phyloP scores from a whole-genome alignment of 2,113 vertebrate genomes.

The Callionymus lyra region DNA sequence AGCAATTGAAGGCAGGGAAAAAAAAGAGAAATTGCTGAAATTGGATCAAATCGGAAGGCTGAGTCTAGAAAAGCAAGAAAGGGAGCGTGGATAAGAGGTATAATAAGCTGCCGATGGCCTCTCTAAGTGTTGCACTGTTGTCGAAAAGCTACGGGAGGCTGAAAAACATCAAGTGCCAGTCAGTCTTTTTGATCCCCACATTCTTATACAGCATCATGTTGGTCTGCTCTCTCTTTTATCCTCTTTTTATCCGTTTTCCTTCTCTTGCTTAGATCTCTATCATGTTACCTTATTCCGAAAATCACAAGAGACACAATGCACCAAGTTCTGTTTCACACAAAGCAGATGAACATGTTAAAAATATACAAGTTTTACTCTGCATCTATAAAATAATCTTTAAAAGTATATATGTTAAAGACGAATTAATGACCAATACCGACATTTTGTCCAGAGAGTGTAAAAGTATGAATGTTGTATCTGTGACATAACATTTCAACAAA shows the following conservation, averaged over 20 bases:
- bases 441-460: no score
- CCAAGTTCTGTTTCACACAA: conserved; percentile 7
- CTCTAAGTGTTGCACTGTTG: conserved; percentile 31
- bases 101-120: conserved; percentile 39
- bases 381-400: no score
- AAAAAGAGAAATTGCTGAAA: conserved; percentile 14
- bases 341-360: no score
- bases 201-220: conserved; percentile 33
- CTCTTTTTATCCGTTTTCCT: conserved; percentile 3
- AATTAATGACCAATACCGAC: no score
- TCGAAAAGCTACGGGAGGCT: conserved; percentile 19
- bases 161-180: conserved; percentile 28
- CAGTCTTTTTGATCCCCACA: conserved; percentile 29
- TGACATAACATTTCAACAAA: no score
- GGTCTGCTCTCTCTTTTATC: conserved; percentile 17
- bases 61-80: conserved; percentile 13
- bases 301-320: no score
- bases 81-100: conserved; percentile 15
- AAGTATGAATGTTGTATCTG: no score
- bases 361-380: no score
- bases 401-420: no score
- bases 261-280: conserved; percentile 7
- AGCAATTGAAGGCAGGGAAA: conserved; percentile 3
- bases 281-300: conserved; percentile 3
- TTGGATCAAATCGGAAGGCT: conserved; percentile 14